Evolutionary conservation across 2,888 invertebrate genomes (phyloP).

Genomic region (Laspeyria flexula): DNA sequence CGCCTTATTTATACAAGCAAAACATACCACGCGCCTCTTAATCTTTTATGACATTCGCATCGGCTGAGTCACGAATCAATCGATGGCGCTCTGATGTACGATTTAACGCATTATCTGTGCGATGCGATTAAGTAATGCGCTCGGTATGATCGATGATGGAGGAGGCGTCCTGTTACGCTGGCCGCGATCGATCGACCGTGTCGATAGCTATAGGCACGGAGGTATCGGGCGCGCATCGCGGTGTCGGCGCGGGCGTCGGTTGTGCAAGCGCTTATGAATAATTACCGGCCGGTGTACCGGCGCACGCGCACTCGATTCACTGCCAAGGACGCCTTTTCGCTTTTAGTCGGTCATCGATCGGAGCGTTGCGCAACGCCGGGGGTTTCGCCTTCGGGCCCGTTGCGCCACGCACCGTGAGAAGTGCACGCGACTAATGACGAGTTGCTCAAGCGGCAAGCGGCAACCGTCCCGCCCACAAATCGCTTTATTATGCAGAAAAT

Average conservation of each 20-base stretch:
- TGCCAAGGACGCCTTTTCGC: slow-evolving; percentile 78
- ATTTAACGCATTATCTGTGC: slow-evolving; percentile 48
- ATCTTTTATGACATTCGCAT: slow-evolving; percentile 51
- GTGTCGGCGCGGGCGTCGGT: slow-evolving; percentile 49
- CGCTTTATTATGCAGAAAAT: slow-evolving; percentile 71
- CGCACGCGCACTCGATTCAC: slow-evolving; percentile 67
- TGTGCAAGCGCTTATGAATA: slow-evolving; percentile 71
- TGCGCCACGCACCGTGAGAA: slow-evolving; percentile 51
- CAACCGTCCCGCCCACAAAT: slow-evolving; percentile 58
- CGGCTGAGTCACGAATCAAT: slow-evolving; percentile 52
- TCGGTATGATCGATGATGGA: slow-evolving; percentile 50
- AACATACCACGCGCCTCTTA: slow-evolving; percentile 47
- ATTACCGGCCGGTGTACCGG: slow-evolving; percentile 62
- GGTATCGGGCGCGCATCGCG: slow-evolving; percentile 41
- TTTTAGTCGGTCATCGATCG: slow-evolving; percentile 68
- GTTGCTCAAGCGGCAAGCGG: slow-evolving; percentile 50
- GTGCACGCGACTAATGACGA: slow-evolving; percentile 57
- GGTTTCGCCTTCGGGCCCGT: slow-evolving; percentile 58
- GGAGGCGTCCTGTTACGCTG: slow-evolving; percentile 41
- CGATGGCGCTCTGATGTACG: slow-evolving; percentile 40
- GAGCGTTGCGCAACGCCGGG: slow-evolving; percentile 56
- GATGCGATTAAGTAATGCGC: slow-evolving; percentile 52
- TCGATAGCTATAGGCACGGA: slow-evolving; percentile 57
- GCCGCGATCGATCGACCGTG: slow-evolving; percentile 54
- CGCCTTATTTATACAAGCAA: slow-evolving; percentile 56